These are phyloP conservation scores for Pollenia griseotomentosa DNA, from an alignment of 2,888 invertebrate species.

Conservation along the genomic window DNA sequence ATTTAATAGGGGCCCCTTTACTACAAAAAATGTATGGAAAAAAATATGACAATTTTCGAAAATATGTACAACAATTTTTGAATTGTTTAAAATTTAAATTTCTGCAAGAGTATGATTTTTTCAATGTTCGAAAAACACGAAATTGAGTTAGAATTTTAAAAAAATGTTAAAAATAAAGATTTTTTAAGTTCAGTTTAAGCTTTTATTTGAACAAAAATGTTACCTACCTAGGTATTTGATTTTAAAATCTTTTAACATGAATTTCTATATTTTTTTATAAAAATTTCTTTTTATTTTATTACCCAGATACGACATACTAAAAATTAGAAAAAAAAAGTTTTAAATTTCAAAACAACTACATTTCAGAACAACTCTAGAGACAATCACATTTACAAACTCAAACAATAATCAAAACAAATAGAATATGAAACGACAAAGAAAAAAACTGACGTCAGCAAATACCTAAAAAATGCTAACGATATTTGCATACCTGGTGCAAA, in stretches of 20 bases:
- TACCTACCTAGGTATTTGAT: too few species aligned
- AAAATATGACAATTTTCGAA: neutral
- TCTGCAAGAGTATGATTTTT: too few species aligned
- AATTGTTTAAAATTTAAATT: neutral
- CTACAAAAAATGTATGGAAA: neutral
- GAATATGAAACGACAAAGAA: conserved; percentile 34
- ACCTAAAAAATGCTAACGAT: conserved; percentile 55
- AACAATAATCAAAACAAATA: conserved; percentile 10
- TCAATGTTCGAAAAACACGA: conserved; percentile 5
- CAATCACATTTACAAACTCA: neutral
- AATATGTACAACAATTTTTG: neutral
- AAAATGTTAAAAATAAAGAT: neutral
- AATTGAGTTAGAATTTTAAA: conserved; percentile 1
- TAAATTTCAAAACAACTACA: conserved; percentile 74
- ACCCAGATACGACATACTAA: too few species aligned
- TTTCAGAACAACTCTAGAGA: conserved; percentile 68
- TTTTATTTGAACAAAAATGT: neutral
- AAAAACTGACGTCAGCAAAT: conserved; percentile 76
- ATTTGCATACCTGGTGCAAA: conserved; percentile 54
- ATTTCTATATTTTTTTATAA: too few species aligned
- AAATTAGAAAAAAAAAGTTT: conserved; percentile 67
- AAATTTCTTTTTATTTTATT: too few species aligned
- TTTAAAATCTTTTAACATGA: too few species aligned
- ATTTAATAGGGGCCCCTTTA: neutral
- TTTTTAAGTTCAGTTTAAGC: too few species aligned